Evolutionary conservation across 2,113 vertebrate species (phyloP), one percentile per base, ranked within the genome.

Genomic region (Dipodomys spectabilis): DNA sequence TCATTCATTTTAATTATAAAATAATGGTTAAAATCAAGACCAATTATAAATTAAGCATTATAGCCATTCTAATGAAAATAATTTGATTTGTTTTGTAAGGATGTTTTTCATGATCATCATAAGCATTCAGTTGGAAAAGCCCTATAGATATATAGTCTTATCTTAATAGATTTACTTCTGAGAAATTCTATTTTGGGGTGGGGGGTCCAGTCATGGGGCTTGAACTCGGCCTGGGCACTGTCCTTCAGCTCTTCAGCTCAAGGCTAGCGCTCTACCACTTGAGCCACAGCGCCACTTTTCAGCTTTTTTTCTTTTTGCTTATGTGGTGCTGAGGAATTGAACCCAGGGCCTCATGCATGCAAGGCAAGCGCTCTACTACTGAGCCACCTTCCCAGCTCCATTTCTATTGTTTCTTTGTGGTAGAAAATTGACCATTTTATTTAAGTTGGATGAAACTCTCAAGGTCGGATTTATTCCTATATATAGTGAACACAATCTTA

Each of bases 391-490:
- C 39, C 39, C 39, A 39, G 39, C 39, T 5, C 39, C 5, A 39
- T 39, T 39, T 39, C 39, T 39, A 27, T 9, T 65, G 5, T 84
- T 86, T 86, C 77, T 77, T 60, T 77, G 19, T 73, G 28, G n/a
- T 86, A 11, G 53, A 82, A 44, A 67, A 44, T 80, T 72, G 19
- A 64, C 20, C 57, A 57, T 90, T 69, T 78, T 71, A 86, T 12
- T 77, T 16, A 92, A 88, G 15, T 80, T 7, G 49, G 53, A 90
- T 91, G 39, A 16, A 25, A 87, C 20, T 62, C 67, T 85, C 73
- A 88, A 84, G 30, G 68, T 81, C 35, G 88, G 68, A 81, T 88
- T 83, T 79, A 81, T 85, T 94, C 62, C 65, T 65, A n/a, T 12
- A 57, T 16, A 3, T 94, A 77, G 16, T 53, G 4, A 28, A 64